Conservation (phyloP, 2,113 vertebrate genomes). For the Potamarius usumacintae region DNA sequence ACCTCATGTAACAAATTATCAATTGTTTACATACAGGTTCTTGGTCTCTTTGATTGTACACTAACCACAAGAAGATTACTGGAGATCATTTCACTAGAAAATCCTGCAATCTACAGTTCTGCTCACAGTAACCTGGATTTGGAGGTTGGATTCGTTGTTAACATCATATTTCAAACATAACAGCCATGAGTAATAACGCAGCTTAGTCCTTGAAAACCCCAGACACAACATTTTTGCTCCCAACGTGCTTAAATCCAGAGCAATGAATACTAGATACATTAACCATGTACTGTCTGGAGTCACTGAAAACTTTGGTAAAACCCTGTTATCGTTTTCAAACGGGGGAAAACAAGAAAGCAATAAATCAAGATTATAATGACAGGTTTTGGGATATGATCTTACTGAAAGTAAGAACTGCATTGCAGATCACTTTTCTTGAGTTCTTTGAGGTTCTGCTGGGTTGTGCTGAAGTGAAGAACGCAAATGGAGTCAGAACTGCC, state of each 20-base stretch:
- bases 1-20: not conserved
- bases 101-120: constrained; percentile 53
- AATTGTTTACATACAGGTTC: constrained; percentile 70
- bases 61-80: constrained; percentile 76
- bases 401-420: constrained; percentile 5
- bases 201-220: not conserved
- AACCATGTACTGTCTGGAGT: not conserved
- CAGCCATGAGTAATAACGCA: not conserved
- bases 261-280: not conserved
- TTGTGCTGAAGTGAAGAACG: constrained; percentile 72
- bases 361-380: not conserved
- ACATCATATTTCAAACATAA: not conserved
- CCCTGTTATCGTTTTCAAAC: not conserved
- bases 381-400: not conserved
- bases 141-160: constrained; percentile 73
- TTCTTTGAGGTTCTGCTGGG: constrained; percentile 90
- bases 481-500: constrained; percentile 27
- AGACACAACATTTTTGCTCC: not conserved
- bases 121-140: constrained; percentile 72
- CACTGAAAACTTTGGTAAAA: not conserved
- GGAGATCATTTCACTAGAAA: constrained; percentile 75
- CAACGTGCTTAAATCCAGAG: not conserved
- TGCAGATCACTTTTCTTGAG: constrained; percentile 89
- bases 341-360: not conserved
- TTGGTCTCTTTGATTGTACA: constrained; percentile 74